Evolutionary conservation across 2,888 invertebrate genomes (phyloP).

Genomic region (Cyclophora albipunctata): DNA sequence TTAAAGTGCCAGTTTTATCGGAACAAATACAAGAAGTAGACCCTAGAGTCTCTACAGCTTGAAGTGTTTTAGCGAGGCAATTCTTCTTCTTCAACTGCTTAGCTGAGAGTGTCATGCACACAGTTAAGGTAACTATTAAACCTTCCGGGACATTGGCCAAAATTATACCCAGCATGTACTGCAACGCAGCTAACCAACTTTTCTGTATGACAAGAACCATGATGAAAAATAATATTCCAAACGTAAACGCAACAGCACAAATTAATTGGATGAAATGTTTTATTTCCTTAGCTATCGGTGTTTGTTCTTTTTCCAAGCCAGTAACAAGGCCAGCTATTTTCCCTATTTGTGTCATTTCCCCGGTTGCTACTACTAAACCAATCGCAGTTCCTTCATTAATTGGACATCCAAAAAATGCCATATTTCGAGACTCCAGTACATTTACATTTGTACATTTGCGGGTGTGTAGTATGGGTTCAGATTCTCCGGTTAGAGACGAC

Average conservation of each 20-base stretch:
- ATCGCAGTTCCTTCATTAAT: conserved; percentile 82
- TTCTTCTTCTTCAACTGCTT: conserved; percentile 84
- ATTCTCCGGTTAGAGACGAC: conserved; percentile 84
- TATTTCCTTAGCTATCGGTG: conserved; percentile 86
- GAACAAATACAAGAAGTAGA: conserved; percentile 88
- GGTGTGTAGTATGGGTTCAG: conserved; percentile 78
- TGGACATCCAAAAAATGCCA: conserved; percentile 87
- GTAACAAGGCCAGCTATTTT: conserved; percentile 81
- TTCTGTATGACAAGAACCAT: conserved; percentile 80
- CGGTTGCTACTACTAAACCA: conserved; percentile 79
- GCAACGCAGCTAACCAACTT: conserved; percentile 80
- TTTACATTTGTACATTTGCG: conserved; percentile 79
- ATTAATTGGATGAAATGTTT: conserved; percentile 84
- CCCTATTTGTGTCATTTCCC: conserved; percentile 81
- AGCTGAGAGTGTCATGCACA: conserved; percentile 84
- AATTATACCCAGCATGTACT: conserved; percentile 83
- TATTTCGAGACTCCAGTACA: conserved; percentile 84
- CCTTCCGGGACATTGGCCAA: conserved; percentile 88
- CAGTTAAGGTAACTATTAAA: conserved; percentile 83
- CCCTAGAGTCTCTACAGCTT: conserved; percentile 85
- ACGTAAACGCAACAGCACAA: conserved; percentile 78
- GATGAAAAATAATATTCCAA: conserved; percentile 82
- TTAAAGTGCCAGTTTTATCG: conserved; percentile 86
- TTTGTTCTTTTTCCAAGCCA: conserved; percentile 78
- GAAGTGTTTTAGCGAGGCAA: conserved; percentile 84